Evolutionary conservation across 64 coral and sea anemone genomes (phyloP).

Genomic region (Montipora foliosa): DNA sequence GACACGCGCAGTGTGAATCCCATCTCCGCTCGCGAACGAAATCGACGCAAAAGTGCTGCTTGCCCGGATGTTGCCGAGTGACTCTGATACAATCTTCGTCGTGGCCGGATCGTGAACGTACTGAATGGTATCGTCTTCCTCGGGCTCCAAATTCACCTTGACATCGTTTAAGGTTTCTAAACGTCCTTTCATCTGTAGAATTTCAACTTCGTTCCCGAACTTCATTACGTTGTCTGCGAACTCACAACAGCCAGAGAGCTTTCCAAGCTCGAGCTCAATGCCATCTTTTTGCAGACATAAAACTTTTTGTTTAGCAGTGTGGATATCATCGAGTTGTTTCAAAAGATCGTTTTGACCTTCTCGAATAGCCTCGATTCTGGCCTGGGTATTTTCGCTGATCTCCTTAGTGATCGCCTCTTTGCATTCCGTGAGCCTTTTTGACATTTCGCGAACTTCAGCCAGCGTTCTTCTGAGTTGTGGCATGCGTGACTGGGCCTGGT

Average conservation of each 20-base stretch:
- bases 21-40: conserved; percentile 93
- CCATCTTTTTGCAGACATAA: conserved; percentile 93
- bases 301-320: conserved; percentile 88
- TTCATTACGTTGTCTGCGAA: conserved; percentile 96
- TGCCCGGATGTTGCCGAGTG: conserved; percentile 82
- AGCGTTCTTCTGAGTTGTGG: conserved; percentile 81
- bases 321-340: conserved; percentile 77
- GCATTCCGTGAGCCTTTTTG: conserved; percentile 84
- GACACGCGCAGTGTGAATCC: conserved; percentile 90
- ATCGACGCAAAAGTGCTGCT: conserved; percentile 98
- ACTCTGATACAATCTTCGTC: conserved; percentile 71
- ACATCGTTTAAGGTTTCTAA: conserved; percentile 79
- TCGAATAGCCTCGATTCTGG: conserved; percentile 65
- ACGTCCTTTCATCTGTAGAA: conserved; percentile 91
- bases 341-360: conserved; percentile 80
- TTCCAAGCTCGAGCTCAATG: conserved; percentile 94
- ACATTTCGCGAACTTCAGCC: conserved; percentile 85
- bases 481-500: conserved; percentile 72
- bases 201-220: conserved; percentile 92
- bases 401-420: conserved; percentile 86
- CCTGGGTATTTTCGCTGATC: conserved; percentile 80
- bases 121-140: conserved; percentile 96
- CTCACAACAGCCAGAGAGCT: conserved; percentile 90
- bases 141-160: conserved; percentile 89
- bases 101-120: conserved; percentile 78